Evolutionary conservation across 2,797 vertebrate species (phyloP).

Genomic region (Tadarida brasiliensis): DNA sequence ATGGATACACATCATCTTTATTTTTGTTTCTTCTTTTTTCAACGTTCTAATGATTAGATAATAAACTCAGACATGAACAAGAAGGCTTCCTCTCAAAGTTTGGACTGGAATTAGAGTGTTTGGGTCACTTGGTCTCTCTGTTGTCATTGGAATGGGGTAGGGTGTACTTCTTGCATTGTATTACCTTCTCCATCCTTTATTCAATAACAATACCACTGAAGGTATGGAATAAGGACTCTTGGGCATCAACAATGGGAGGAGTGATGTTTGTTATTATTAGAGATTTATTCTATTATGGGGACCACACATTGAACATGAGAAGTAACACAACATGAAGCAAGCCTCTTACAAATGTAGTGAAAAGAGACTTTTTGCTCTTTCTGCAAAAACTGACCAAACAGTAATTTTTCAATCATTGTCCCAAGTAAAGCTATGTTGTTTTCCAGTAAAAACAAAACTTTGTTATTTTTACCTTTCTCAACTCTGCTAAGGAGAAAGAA

Average conservation of each 20-base stretch:
- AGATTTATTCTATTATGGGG: not conserved
- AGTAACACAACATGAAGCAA: constrained; percentile 7
- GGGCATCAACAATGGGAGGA: not conserved
- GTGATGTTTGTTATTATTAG: not conserved
- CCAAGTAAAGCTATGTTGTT: constrained; percentile 38
- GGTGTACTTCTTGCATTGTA: not conserved
- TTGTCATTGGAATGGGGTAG: not conserved
- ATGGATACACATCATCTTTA: constrained; percentile 60
- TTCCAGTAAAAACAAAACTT: constrained; percentile 63
- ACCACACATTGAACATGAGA: not conserved
- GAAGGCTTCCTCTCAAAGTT: constrained; percentile 14
- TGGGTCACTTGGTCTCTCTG: constrained; percentile 4
- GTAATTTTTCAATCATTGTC: constrained; percentile 34
- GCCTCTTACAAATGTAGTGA: not conserved
- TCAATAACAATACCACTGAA: not conserved
- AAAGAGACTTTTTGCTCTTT: constrained; percentile 28
- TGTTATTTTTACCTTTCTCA: constrained; percentile 72
- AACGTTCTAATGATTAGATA: constrained; percentile 58
- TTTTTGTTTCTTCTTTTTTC: constrained; percentile 65
- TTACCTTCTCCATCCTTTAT: not conserved
- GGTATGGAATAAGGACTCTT: not conserved
- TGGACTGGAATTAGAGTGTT: constrained; percentile 33
- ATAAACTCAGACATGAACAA: constrained; percentile 28
- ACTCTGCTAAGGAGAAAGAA: constrained; percentile 55
- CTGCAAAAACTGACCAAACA: constrained; percentile 45